Percentiles rank a stretch among this genome's conserved stretches.
Conservation (phyloP, 2,888 invertebrate genomes). For the Orthosia gracilis region DNA sequence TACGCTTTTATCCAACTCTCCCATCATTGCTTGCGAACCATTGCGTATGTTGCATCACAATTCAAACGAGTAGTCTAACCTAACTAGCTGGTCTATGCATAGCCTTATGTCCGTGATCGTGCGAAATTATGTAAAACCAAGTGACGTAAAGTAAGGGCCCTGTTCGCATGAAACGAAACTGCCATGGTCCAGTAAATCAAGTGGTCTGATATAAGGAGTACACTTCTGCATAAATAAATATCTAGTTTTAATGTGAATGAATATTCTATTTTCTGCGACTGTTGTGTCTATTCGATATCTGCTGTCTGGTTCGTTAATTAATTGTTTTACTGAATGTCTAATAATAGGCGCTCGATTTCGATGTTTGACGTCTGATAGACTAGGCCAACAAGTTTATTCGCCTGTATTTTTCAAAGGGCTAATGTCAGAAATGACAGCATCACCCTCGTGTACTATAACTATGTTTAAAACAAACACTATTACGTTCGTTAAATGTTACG, state of each 20-base stretch:
- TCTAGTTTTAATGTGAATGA: constrained; percentile 36
- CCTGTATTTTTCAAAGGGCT: not conserved
- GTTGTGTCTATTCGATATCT: constrained; percentile 52
- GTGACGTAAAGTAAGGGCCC: constrained; percentile 56
- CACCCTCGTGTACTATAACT: not conserved
- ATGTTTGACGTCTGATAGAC: constrained; percentile 12
- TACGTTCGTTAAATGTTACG: constrained; percentile 26
- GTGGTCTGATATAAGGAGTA: constrained; percentile 43
- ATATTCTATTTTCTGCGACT: constrained; percentile 46
- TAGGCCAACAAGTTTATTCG: constrained; percentile 1
- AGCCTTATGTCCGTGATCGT: constrained; percentile 55
- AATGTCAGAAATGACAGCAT: not conserved
- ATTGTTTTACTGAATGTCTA: constrained; percentile 35
- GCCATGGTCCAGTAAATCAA: constrained; percentile 47
- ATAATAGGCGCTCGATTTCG: constrained; percentile 14
- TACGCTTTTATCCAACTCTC: constrained; percentile 39
- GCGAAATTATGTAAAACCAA: constrained; percentile 61
- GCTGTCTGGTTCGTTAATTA: constrained; percentile 46
- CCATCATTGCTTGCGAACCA: constrained; percentile 51
- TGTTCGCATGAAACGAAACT: constrained; percentile 48
- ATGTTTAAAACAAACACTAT: not conserved
- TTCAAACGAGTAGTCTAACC: constrained; percentile 46
- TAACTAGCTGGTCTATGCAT: constrained; percentile 41
- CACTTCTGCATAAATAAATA: constrained; percentile 51
- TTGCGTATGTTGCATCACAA: constrained; percentile 59